Evolutionary conservation across 2,888 invertebrate species (phyloP), one percentile per base, ranked within the genome.

Genomic region (Chrysomela aeneicollis): DNA sequence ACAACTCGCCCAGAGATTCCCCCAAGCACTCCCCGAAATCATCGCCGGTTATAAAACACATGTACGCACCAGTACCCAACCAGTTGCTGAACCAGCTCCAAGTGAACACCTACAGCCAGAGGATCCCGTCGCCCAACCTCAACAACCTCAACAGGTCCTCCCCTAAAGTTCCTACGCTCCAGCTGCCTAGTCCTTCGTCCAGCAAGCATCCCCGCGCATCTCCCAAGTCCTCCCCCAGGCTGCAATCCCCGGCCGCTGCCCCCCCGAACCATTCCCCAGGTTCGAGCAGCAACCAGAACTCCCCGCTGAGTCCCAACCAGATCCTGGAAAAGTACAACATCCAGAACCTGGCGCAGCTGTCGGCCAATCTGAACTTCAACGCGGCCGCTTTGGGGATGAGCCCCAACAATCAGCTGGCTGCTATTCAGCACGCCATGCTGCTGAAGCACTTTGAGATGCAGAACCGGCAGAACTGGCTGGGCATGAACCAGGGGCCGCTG

Each of bases 311-410:
- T 68, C 76, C 82, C 2, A 82, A 81, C 63, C 79, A 82, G 63
- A 73, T 83, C 17, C 64, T 82, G 67, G 82, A 83, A 70, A 81
- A 81, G 70, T 83, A 82, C 73, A 82, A 83, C 64, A 81, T 83
- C 26, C 82, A 82, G 65, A 83, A 82, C 73, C 70, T 83, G 71
- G 82, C 82, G 0, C 82, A 83, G 63, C 62, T 83, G 53, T 79
- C 81, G 30, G 82, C 82, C 8, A 82, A 76, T 69, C 77, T 82
- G 59, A 82, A 82, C 67, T 78, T 80, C 66, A 78, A 80, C 62
- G 70, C 78, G 9, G 67, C 72, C 2, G 68, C 71, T 59, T 67
- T 76, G 15, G 73, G 72, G 10, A 60, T 73, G 52, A 72, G 66
- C 60, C 58, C 69, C 8, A 63, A 50, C 42, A 74, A 70, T 60